Evolutionary conservation across 1,140 invertebrate genomes (phyloP).

Genomic region (Drosophila saltans): DNA sequence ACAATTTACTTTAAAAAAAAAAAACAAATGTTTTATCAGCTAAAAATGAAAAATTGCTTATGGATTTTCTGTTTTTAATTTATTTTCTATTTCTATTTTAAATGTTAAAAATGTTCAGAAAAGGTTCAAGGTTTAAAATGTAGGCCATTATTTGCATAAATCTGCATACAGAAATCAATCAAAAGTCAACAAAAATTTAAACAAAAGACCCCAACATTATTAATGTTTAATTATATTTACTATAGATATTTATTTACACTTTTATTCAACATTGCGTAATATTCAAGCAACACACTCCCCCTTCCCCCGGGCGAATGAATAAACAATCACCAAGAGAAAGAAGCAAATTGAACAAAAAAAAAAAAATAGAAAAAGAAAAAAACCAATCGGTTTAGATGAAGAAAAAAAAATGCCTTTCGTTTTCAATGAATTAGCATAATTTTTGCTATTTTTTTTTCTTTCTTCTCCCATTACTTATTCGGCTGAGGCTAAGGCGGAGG

Average conservation of each 20-base stretch:
- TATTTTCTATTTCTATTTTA: conserved; percentile 27
- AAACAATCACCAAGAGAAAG: conserved; percentile 33
- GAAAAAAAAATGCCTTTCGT: conserved; percentile 61
- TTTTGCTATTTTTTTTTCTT: conserved; percentile 23
- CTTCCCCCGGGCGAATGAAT: conserved; percentile 46
- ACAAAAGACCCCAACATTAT: conserved; percentile 16
- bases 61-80: conserved; percentile 9
- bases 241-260: conserved; percentile 2
- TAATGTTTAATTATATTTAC: neutral
- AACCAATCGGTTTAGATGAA: conserved; percentile 24
- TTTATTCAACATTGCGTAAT: conserved; percentile 42
- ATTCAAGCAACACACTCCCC: neutral
- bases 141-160: conserved; percentile 54
- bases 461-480: neutral
- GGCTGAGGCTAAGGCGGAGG: too few relatives aligned
- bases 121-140: conserved; percentile 52
- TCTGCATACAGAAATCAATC: neutral
- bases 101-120: neutral
- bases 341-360: neutral
- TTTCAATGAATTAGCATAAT: conserved; percentile 76
- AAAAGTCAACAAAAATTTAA: conserved; percentile 21
- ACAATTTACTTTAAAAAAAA: too few relatives aligned
- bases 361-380: conserved; percentile 34
- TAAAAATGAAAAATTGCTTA: conserved; percentile 4
- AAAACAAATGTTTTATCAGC: too few relatives aligned